Evolutionary conservation across 2,113 vertebrate genomes (phyloP).

Genomic region (Empidonax traillii): DNA sequence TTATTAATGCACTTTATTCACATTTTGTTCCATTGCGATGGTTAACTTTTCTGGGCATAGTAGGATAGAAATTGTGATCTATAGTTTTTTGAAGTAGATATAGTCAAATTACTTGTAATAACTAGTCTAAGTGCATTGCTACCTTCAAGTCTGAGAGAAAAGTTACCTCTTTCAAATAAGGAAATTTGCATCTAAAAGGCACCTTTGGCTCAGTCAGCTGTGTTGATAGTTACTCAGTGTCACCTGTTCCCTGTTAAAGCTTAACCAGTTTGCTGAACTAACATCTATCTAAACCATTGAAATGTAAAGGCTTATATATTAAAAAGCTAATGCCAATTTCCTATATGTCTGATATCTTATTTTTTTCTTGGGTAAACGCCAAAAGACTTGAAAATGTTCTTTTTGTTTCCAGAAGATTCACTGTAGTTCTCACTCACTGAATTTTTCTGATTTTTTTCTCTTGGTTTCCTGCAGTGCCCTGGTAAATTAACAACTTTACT

Average conservation of each 20-base stretch:
- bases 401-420: neutral
- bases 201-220: conserved; percentile 43
- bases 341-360: neutral
- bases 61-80: neutral
- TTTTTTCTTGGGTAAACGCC: neutral
- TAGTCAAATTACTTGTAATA: neutral
- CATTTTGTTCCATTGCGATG: neutral
- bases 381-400: neutral
- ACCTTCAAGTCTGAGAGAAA: neutral
- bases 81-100: neutral
- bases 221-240: conserved; percentile 54
- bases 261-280: conserved; percentile 50
- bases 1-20: neutral
- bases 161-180: neutral
- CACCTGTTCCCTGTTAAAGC: conserved; percentile 56
- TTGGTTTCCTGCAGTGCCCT: neutral
- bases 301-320: conserved; percentile 51
- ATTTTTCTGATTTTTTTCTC: neutral
- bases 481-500: conserved; percentile 4
- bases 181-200: conserved; percentile 35
- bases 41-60: neutral
- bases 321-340: neutral
- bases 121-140: neutral
- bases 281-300: conserved; percentile 12
- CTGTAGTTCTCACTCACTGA: neutral